Evolutionary conservation across 2,113 vertebrate genomes (phyloP), one percentile per base, ranked within the genome.

Genomic region (Ahaetulla prasina): DNA sequence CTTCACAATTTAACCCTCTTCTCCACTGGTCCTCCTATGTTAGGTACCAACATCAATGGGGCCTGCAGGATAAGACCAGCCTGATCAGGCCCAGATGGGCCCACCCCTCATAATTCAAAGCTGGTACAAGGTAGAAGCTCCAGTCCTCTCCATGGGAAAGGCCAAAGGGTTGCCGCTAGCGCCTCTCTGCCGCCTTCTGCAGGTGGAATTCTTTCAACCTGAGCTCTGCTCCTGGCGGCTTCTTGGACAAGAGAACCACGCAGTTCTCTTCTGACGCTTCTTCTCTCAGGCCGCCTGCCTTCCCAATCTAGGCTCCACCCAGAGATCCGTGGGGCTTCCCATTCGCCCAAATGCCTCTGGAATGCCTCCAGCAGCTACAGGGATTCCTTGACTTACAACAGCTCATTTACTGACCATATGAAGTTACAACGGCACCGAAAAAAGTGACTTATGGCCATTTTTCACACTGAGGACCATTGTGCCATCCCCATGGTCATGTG

Each of bases 401-500:
- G 11, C 16, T 14, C 30, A 14, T n/a, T 68, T 68, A n/a, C 4
- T 68, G 60, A 68, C 30, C 0, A 12, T 6, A n/a, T 2, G 0
- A 68, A n/a, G 30, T 68, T n/a, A n/a, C 30, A n/a, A 68, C 12
- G 25, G 12, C 30, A n/a, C 12, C n/a, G 60, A 68, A 68, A 30
- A 68, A n/a, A 68, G 27, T 30, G 60, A 68, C 30, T 63, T 12
- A n/a, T n/a, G 60, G 2, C 30, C 30, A 9, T 63, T 12, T 68
- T 68, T n/a, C 60, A 68, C 11, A n/a, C 60, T 6, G 45, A 47
- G 45, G 45, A 47, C 45, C 11, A 2, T 68, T 68, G 30, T 3
- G n/a, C 30, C 60, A n/a, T n/a, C 4, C 11, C 30, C 30, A n/a
- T 6, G 60, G 30, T 14, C 30, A n/a, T 0, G 4, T n/a, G 60